Evolutionary conservation across 2,888 invertebrate species (phyloP).

Genomic region (Malthinus flaveolus): DNA sequence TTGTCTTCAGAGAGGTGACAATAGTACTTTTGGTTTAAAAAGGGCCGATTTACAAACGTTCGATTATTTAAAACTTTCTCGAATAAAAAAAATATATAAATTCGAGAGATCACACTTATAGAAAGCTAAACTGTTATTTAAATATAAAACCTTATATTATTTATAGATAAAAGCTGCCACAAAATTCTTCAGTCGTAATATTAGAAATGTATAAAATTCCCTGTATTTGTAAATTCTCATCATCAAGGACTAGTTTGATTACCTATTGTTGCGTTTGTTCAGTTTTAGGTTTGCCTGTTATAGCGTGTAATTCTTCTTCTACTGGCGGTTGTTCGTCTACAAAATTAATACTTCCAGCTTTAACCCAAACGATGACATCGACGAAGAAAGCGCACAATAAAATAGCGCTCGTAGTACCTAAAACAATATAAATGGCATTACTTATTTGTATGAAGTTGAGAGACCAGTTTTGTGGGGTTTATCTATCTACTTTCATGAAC

Average conservation of each 20-base stretch:
- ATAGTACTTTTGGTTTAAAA: too few species aligned
- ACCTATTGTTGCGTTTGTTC: constrained; percentile 36
- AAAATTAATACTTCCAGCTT: constrained; percentile 79
- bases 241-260: constrained; percentile 1
- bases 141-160: constrained; percentile 10
- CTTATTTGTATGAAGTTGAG: background rate
- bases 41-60: background rate
- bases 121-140: constrained; percentile 16
- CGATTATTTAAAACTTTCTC: too few species aligned
- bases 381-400: constrained; percentile 86
- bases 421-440: constrained; percentile 39
- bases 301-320: constrained; percentile 55
- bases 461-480: background rate
- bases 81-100: constrained; percentile 3
- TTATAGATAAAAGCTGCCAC: constrained; percentile 27
- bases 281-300: constrained; percentile 49
- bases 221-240: constrained; percentile 9
- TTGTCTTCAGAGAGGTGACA: too few species aligned
- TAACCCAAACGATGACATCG: constrained; percentile 87
- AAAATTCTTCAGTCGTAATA: constrained; percentile 23
- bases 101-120: background rate
- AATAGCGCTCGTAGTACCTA: constrained; percentile 84
- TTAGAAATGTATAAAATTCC: constrained; percentile 19
- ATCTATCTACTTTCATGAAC: background rate
- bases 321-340: constrained; percentile 61